Conservation (phyloP, 1,140 invertebrate genomes). For the Drosophila parvula region DNA sequence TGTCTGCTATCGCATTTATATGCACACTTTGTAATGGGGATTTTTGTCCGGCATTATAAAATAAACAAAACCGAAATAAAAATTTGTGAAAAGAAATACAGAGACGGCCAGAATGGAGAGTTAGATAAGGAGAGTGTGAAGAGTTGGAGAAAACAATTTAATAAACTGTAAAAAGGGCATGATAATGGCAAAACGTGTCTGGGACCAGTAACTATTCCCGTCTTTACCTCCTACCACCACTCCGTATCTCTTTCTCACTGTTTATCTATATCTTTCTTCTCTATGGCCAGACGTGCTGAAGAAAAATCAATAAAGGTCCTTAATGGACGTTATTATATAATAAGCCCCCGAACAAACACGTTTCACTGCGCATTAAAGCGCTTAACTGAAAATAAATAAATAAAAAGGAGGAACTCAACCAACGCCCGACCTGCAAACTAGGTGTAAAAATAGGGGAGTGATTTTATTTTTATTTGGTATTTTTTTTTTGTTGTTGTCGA, state of each 20-base stretch:
- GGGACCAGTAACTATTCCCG: constrained; percentile 56
- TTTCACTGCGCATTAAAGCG: constrained; percentile 65
- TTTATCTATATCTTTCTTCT: constrained; percentile 15
- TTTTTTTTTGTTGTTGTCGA: not conserved
- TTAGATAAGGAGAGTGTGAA: constrained; percentile 13
- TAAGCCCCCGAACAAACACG: constrained; percentile 74
- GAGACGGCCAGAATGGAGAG: constrained; percentile 5
- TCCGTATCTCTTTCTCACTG: constrained; percentile 10
- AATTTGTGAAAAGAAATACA: constrained; percentile 48
- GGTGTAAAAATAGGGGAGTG: constrained; percentile 40
- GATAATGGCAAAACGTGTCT: constrained; percentile 76
- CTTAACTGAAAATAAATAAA: constrained; percentile 69
- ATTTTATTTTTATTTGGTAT: constrained; percentile 24
- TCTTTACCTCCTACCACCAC: constrained; percentile 4
- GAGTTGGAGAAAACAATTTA: constrained; percentile 66
- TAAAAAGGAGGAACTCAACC: constrained; percentile 13
- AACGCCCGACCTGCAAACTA: constrained; percentile 28
- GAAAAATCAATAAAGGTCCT: constrained; percentile 77
- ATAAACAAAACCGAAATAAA: constrained; percentile 59
- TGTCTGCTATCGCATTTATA: constrained; percentile 60
- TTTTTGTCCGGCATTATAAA: constrained; percentile 55
- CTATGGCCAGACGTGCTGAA: constrained; percentile 61
- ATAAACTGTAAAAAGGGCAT: constrained; percentile 80
- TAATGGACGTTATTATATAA: constrained; percentile 82
- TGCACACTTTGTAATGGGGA: constrained; percentile 71